phyloP scores from a whole-genome alignment of 2,113 vertebrate species.

The Melierax canorus region DNA sequence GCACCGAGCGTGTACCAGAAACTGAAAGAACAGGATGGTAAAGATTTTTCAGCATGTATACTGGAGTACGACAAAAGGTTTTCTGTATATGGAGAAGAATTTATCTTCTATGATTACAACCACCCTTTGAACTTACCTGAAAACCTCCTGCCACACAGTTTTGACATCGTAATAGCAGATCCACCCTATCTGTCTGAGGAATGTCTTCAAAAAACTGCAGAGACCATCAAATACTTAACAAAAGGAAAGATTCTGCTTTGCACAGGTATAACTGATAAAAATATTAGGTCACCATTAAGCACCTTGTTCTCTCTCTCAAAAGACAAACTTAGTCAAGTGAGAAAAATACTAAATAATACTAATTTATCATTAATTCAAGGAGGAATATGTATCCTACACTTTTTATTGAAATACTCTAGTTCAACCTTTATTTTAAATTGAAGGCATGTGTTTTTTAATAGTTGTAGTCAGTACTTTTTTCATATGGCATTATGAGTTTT shows the following conservation, averaged over 20 bases:
- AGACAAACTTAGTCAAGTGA: background rate
- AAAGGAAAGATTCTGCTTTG: conserved; percentile 91
- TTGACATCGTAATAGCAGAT: conserved; percentile 90
- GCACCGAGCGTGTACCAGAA: conserved; percentile 93
- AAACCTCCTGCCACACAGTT: conserved; percentile 75
- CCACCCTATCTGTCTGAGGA: conserved; percentile 93
- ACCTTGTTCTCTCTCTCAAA: background rate
- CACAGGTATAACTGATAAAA: conserved; percentile 78
- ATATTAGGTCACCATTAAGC: background rate
- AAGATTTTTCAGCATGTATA: conserved; percentile 68
- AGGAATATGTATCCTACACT: background rate
- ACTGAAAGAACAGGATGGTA: conserved; percentile 75
- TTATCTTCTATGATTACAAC: conserved; percentile 92
- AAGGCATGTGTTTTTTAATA: background rate
- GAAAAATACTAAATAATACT: background rate
- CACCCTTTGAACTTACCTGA: conserved; percentile 80
- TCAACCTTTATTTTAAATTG: background rate
- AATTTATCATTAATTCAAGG: background rate
- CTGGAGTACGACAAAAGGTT: conserved; percentile 93
- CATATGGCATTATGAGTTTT: background rate
- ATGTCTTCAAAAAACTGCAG: conserved; percentile 86
- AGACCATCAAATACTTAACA: conserved; percentile 85
- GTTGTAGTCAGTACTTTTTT: background rate
- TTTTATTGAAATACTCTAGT: background rate
- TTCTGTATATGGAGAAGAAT: conserved; percentile 86